Conservation (phyloP, 2,888 invertebrate genomes). For the Anarsia innoxiella region DNA sequence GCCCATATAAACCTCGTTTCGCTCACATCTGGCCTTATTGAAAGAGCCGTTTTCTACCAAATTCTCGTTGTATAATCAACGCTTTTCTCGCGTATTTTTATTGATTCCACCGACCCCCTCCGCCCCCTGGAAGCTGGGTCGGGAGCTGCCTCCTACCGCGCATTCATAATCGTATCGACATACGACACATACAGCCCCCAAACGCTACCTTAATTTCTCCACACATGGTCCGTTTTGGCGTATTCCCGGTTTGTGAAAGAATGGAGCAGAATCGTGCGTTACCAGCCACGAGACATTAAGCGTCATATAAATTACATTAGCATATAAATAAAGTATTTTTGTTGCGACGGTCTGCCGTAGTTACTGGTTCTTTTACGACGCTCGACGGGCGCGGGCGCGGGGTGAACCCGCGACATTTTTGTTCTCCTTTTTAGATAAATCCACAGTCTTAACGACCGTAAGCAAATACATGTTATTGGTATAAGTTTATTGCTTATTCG, state of each 20-base stretch:
- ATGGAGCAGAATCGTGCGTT: slow-evolving; percentile 71
- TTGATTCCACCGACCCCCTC: slow-evolving; percentile 61
- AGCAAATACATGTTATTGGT: slow-evolving; percentile 71
- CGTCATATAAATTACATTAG: slow-evolving; percentile 76
- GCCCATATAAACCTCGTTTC: slow-evolving; percentile 40
- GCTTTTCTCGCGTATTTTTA: slow-evolving; percentile 74
- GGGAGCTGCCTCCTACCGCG: slow-evolving; percentile 72
- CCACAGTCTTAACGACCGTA: slow-evolving; percentile 68
- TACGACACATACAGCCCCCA: slow-evolving; percentile 41
- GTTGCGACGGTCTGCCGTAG: slow-evolving; percentile 54
- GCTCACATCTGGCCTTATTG: slow-evolving; percentile 50
- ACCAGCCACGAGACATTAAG: slow-evolving; percentile 73
- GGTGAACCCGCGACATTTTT: slow-evolving; percentile 65
- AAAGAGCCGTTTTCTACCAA: slow-evolving; percentile 57
- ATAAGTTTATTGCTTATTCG: slow-evolving; percentile 70
- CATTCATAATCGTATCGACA: slow-evolving; percentile 74
- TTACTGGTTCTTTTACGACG: slow-evolving; percentile 67
- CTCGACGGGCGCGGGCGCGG: slow-evolving; percentile 36
- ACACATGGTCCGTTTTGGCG: slow-evolving; percentile 39
- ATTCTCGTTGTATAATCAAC: slow-evolving; percentile 72
- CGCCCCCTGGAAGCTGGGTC: slow-evolving; percentile 59
- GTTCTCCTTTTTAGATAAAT: slow-evolving; percentile 73
- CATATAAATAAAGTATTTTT: slow-evolving; percentile 76
- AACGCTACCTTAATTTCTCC: slow-evolving; percentile 45
- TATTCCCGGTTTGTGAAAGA: slow-evolving; percentile 38